Evolutionary conservation across 2,888 invertebrate genomes (phyloP).

Genomic region (Gerris lacustris): DNA sequence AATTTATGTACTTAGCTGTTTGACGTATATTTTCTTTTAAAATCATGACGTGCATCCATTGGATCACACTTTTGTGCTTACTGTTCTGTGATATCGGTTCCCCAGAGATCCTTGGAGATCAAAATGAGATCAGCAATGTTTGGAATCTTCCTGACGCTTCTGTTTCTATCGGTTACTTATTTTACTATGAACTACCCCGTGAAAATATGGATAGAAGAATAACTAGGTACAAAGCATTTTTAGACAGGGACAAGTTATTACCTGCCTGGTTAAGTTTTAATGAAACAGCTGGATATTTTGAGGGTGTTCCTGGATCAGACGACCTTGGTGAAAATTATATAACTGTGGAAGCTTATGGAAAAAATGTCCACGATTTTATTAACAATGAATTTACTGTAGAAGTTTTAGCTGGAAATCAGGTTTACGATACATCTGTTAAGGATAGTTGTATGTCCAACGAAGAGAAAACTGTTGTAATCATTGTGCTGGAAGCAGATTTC

Average conservation of each 20-base stretch:
- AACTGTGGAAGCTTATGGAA: slow-evolving; percentile 45
- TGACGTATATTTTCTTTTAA: not conserved
- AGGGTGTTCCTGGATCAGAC: slow-evolving; percentile 56
- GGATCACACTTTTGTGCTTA: not conserved
- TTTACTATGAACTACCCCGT: slow-evolving; percentile 57
- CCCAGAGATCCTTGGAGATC: not conserved
- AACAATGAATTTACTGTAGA: slow-evolving; percentile 56
- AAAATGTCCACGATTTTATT: slow-evolving; percentile 38
- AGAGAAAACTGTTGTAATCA: slow-evolving; percentile 48
- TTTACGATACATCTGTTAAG: slow-evolving; percentile 32
- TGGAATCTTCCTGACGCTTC: slow-evolving; percentile 50
- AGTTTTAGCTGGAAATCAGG: slow-evolving; percentile 37
- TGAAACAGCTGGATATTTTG: slow-evolving; percentile 52
- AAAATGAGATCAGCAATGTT: slow-evolving; percentile 20
- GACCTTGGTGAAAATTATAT: slow-evolving; percentile 57
- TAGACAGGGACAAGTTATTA: slow-evolving; percentile 30
- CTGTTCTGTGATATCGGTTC: not conserved
- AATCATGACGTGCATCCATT: not conserved
- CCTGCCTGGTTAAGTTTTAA: slow-evolving; percentile 63
- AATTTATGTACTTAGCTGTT: not conserved
- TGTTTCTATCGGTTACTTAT: slow-evolving; percentile 57
- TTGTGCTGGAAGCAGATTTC: slow-evolving; percentile 55
- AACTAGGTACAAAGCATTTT: slow-evolving; percentile 54
- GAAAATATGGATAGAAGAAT: slow-evolving; percentile 57
- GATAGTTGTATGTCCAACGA: slow-evolving; percentile 39